phyloP scores from a whole-genome alignment of 2,113 vertebrate genomes.

The Hylia prasina region DNA sequence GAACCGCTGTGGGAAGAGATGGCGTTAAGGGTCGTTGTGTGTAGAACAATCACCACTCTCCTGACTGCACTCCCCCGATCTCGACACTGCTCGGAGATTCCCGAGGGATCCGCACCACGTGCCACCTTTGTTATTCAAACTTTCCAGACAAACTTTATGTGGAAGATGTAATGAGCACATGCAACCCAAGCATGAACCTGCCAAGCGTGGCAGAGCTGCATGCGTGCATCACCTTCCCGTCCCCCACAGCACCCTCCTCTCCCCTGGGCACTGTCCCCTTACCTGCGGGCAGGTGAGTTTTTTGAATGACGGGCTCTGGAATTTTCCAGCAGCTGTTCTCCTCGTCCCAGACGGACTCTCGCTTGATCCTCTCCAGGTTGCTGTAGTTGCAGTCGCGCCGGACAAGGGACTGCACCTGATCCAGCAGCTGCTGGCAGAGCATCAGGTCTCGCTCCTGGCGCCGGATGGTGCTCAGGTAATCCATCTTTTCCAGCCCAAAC shows the following conservation, averaged over 20 bases:
- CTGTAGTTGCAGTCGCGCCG: constrained; percentile 86
- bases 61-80: accelerated
- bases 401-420: constrained; percentile 79
- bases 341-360: constrained; percentile 83
- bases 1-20: constrained; percentile 65
- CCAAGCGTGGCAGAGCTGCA: not conserved
- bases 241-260: not conserved
- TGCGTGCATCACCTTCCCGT: too few relatives aligned
- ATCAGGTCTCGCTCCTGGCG: constrained; percentile 78
- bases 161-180: accelerated
- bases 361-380: constrained; percentile 80
- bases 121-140: accelerated
- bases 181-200: not conserved
- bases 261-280: constrained; percentile 64
- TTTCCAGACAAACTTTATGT: accelerated
- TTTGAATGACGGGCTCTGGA: constrained; percentile 78
- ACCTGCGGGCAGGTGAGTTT: constrained; percentile 84
- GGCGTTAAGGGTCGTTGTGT: accelerated
- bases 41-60: not conserved
- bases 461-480: constrained; percentile 82
- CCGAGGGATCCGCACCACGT: accelerated
- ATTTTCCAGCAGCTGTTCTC: constrained; percentile 82
- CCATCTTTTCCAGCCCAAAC: constrained; percentile 84
- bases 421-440: constrained; percentile 82
- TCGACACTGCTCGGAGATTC: not conserved